Evolutionary conservation across 2,888 invertebrate genomes (phyloP).

Genomic region (Epinotia demarniana): DNA sequence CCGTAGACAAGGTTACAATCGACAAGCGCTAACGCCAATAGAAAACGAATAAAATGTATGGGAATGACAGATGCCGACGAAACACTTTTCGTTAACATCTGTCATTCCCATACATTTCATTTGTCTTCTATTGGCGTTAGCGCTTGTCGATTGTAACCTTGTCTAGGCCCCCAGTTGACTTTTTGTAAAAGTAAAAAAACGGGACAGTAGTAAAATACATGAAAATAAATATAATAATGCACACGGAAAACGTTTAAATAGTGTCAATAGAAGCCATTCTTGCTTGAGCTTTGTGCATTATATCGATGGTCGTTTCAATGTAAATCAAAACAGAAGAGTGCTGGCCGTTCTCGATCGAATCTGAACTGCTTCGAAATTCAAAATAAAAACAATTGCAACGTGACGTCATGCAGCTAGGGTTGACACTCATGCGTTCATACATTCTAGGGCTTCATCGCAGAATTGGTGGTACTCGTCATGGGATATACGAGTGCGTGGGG

Average conservation of each 20-base stretch:
- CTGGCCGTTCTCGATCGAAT: not conserved
- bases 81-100: too few species aligned
- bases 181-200: not conserved
- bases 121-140: too few species aligned
- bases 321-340: slow-evolving; percentile 12
- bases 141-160: too few species aligned
- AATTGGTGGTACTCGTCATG: slow-evolving; percentile 92
- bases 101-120: too few species aligned
- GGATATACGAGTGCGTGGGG: slow-evolving; percentile 84
- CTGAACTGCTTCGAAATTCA: not conserved
- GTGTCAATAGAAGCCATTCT: not conserved
- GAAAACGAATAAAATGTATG: too few species aligned
- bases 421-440: slow-evolving; percentile 80
- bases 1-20: too few species aligned
- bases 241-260: not conserved
- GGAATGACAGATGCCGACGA: too few species aligned
- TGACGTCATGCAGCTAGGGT: slow-evolving; percentile 62
- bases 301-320: not conserved
- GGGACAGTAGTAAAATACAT: not conserved
- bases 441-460: slow-evolving; percentile 92
- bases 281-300: not conserved
- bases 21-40: too few species aligned
- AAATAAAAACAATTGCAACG: slow-evolving; percentile 62
- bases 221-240: not conserved
- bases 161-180: not conserved